Evolutionary conservation across 2,113 vertebrate species (phyloP).

Genomic region (Herpailurus yagouaroundi): DNA sequence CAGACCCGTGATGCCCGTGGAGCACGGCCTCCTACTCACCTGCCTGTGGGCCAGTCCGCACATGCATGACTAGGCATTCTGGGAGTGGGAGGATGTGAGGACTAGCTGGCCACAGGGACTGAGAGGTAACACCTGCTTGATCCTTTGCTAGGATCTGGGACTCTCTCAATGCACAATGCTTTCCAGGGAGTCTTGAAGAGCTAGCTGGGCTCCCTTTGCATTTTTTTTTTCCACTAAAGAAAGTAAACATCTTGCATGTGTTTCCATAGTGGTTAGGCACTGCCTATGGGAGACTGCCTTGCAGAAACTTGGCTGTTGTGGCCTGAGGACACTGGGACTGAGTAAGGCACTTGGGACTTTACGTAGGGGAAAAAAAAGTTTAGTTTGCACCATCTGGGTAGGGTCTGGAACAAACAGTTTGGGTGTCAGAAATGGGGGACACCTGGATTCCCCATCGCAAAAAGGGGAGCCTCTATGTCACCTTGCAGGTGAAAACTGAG

Average conservation of each 20-base stretch:
- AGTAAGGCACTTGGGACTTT: background rate
- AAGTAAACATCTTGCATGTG: slow-evolving; percentile 57
- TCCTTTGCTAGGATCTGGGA: background rate
- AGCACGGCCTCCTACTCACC: background rate
- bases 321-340: background rate
- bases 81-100: background rate
- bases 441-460: background rate
- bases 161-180: accelerated
- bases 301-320: background rate
- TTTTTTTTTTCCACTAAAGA: background rate
- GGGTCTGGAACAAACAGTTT: background rate
- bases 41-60: accelerated
- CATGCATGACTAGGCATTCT: too few species aligned
- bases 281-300: background rate
- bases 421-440: background rate
- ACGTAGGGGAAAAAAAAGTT: background rate
- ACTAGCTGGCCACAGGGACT: background rate
- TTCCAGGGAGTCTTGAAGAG: background rate
- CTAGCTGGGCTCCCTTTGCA: background rate
- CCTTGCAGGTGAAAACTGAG: background rate
- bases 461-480: background rate
- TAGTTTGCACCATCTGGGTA: background rate
- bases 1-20: background rate
- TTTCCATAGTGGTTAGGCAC: background rate
- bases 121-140: accelerated